Base-by-base conservation (phyloP, 2,113 vertebrate species). In the Phaethon lepturus region DNA sequence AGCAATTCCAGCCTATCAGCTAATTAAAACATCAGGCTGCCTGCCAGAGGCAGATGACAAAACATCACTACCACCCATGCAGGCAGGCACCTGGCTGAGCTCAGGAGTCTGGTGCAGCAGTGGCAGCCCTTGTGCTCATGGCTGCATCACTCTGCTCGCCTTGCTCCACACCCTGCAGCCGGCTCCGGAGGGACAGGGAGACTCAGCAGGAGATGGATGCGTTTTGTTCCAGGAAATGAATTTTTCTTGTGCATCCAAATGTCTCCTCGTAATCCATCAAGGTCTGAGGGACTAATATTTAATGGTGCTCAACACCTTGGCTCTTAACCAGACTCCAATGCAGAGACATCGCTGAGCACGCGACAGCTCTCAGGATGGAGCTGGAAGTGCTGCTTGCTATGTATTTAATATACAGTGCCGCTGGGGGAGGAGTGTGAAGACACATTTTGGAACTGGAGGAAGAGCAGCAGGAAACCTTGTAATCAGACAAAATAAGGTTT, bases 401-500 rank as follows among this genome's bases (percentile, higher is more conserved):
- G 25, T 75, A 64, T 81, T 94, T 86, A 75, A 72, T 64, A 91
- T 7, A 75, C 3, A 0, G 35, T 45, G 35, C 79, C 8, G 1
- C 38, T 83, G 77, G 74, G 50, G 42, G 64, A 83, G 42, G 86
- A 95, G 85, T 69, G 72, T 31, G 45, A 90, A 95, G 91, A 90
- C 78, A 86, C 74, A 82, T 94, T 67, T 53, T 68, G 90, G 92
- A 95, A 80, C 89, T 73, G 25, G 68, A 81, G 82, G 86, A 95
- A 91, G 82, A 63, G 86, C 92, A 93, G 88, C 63, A 79, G 76
- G 90, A 95, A 40, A 75, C 66, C 74, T 93, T 91, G 77, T 80
- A 88, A 93, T 96, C 35, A 95, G 85, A 97, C 73, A 95, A 96
- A 96, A 64, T 58, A 42, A 68, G 74, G 62, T 80, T 78, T 97